These are phyloP conservation scores for Melospiza melodia DNA, from an alignment of 2,113 vertebrate species.

Conservation along the genomic window DNA sequence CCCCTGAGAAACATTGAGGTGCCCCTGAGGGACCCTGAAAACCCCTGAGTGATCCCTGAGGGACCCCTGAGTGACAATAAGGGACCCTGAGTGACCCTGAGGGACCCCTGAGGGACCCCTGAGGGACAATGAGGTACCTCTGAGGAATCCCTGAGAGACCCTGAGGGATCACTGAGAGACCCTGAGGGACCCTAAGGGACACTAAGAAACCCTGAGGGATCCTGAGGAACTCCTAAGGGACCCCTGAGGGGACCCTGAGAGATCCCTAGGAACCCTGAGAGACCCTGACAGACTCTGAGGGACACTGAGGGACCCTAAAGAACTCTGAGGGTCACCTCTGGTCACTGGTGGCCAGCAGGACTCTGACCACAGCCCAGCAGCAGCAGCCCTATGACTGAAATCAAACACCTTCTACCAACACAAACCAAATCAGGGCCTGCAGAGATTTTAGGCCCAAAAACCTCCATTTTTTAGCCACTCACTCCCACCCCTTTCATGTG, in stretches of 20 bases:
- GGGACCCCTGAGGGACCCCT: no score
- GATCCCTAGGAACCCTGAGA: no score
- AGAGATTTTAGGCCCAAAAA: background rate
- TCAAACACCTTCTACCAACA: accelerated
- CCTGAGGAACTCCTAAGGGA: no score
- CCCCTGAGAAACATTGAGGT: background rate
- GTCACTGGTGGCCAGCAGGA: background rate
- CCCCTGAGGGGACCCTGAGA: background rate
- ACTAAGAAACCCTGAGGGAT: background rate
- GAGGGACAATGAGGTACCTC: no score
- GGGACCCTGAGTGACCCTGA: background rate
- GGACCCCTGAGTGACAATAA: no score
- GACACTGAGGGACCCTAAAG: background rate
- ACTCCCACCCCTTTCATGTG: background rate
- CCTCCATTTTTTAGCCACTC: background rate
- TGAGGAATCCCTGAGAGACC: no score
- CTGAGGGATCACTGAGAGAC: no score
- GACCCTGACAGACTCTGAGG: background rate
- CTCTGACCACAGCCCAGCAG: background rate
- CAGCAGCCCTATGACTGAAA: accelerated
- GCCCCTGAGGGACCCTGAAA: no score
- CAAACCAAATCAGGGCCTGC: accelerated
- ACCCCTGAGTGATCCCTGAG: no score
- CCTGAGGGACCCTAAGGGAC: no score
- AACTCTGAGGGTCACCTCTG: background rate